Conservation (phyloP, 2,113 vertebrate species). For the Jacana jacana region DNA sequence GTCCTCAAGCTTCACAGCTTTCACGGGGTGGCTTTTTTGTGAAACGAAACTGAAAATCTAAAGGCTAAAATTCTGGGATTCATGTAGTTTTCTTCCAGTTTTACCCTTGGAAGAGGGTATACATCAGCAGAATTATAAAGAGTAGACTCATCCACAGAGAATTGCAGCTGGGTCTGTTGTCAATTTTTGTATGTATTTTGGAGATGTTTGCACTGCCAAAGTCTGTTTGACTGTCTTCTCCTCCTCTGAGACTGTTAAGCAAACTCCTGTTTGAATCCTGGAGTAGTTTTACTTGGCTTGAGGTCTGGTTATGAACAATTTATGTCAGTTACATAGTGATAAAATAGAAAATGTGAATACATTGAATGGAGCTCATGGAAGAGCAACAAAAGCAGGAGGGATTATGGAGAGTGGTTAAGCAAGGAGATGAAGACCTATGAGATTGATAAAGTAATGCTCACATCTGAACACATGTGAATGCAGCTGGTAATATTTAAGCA, state of each 20-base stretch:
- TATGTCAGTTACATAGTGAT: neutral
- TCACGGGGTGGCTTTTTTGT: neutral
- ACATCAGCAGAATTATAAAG: neutral
- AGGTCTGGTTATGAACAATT: neutral
- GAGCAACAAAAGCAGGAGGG: neutral
- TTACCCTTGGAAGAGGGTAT: neutral
- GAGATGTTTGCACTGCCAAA: neutral
- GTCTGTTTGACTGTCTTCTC: neutral
- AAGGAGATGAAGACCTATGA: neutral
- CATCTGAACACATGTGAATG: neutral
- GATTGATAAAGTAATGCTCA: neutral
- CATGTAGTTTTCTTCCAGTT: neutral
- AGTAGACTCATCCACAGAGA: neutral
- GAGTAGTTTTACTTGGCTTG: neutral
- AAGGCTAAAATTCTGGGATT: neutral
- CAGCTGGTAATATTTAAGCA: neutral
- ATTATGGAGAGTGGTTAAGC: neutral
- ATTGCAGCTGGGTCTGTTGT: neutral
- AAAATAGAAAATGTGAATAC: neutral
- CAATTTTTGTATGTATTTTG: neutral
- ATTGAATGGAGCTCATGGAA: neutral
- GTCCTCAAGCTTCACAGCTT: neutral
- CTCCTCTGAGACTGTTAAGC: neutral
- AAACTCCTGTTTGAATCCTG: neutral
- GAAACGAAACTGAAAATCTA: neutral